phyloP scores from a whole-genome alignment of 1,140 invertebrate genomes.

The Bombus waltoni region DNA sequence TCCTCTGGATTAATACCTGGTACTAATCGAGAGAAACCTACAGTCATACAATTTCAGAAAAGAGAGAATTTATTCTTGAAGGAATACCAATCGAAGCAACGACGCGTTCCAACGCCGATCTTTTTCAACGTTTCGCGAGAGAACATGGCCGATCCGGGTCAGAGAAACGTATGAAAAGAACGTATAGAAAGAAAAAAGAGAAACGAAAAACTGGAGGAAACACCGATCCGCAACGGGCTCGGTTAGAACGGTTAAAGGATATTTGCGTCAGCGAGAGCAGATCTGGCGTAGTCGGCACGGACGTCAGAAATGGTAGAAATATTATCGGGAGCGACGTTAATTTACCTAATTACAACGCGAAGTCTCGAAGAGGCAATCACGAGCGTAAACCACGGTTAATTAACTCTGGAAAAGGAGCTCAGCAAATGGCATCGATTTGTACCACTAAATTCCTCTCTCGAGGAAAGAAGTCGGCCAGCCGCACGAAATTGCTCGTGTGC shows the following conservation, averaged over 20 bases:
- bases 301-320: conserved; percentile 30
- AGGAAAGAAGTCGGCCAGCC: conserved; percentile 25
- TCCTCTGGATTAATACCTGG: neutral
- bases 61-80: neutral
- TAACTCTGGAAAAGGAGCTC: conserved; percentile 34
- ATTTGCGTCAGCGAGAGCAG: neutral
- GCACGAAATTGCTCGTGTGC: neutral
- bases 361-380: conserved; percentile 20
- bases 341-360: conserved; percentile 38
- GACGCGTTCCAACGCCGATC: neutral
- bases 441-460: conserved; percentile 30
- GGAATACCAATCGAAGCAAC: neutral
- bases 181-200: neutral
- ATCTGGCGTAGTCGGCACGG: conserved; percentile 1
- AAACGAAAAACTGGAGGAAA: neutral
- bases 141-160: conserved; percentile 26
- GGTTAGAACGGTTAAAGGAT: conserved; percentile 14
- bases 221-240: neutral
- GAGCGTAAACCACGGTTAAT: conserved; percentile 49
- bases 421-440: conserved; percentile 39
- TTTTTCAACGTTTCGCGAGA: neutral
- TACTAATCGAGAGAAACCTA: neutral
- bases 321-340: conserved; percentile 33
- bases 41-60: neutral
- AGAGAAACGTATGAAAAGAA: neutral